Evolutionary conservation across 2,113 vertebrate species (phyloP), one percentile per base, ranked within the genome.

Genomic region (Actinemys pallida): DNA sequence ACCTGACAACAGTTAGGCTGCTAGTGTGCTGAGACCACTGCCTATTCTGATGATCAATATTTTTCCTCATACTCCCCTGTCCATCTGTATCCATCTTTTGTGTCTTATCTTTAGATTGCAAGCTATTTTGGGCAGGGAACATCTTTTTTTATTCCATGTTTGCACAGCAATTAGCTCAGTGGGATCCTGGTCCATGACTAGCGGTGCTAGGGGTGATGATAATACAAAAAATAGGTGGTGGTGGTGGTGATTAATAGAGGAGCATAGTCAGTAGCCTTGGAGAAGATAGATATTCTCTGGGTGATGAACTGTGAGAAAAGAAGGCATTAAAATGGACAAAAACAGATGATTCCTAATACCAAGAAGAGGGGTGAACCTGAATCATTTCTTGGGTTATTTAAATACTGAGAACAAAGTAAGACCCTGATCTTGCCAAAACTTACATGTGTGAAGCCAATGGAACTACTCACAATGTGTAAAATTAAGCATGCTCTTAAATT

Each of bases 401-500:
- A 88, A 29, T 47, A 59, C 45, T 57, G 45, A 93, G n/a, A 72
- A 59, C 35, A 93, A 56, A 92, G 87, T 81, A 29, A 83, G 90
- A 27, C 27, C 59, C 2, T 24, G 85, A 4, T 39, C 81, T 72
- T 86, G 62, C 80, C 54, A 47, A 92, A 95, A 84, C 42, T 39
- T 47, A 39, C 39, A 89, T 47, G 31, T 52, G 45, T 56, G 54
- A 93, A 90, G 31, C 65, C 50, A 11, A 9, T 25, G n/a, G 78
- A 69, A 75, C 0, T 2, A 17, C 17, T 87, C n/a, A 11, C 0
- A 31, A 13, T 1, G 29, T 3, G 57, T 20, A 27, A 35, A 53
- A 76, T 52, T 53, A 93, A 91, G 56, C 76, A 86, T 1, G 6
- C 20, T 45, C 89, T 96, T 83, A 65, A 84, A 86, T 93, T 96